Evolutionary conservation across 2,888 invertebrate species (phyloP), one percentile per base, ranked within the genome.

Genomic region (Melieria picta): DNA sequence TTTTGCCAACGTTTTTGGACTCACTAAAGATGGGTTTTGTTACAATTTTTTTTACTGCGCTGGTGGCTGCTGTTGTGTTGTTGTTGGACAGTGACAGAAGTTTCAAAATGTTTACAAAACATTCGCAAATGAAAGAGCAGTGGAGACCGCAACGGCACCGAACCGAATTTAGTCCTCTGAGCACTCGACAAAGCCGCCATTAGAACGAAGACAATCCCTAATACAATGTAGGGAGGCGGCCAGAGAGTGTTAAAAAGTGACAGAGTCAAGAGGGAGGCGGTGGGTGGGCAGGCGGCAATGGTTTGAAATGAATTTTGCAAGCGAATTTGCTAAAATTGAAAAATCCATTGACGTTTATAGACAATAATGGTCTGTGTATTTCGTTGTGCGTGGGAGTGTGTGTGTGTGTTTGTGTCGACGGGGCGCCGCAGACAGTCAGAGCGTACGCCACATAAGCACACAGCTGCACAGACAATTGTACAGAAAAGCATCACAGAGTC

Each of bases 261-360:
- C 7, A 5, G 45, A 11, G 45, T 1, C 11, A 30, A n/a, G 7
- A 5, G 4, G 45, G 43, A 11, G 45, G 2, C 1, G 42, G 60
- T 7, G 9, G 42, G 10, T 10, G 11, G 56, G n/a, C 7, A 57
- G 57, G 42, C 6, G 58, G 57, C 13, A 7, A 58, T 13, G 13
- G 5, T 16, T 11, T 16, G 63, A 55, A 45, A 13, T 55, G 52
- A 50, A 10, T 45, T 48, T 30, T 58, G 63, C 60, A 56, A 56
- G 62, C 58, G 57, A 56, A 57, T 62, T 67, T 63, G 71, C 52
- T 45, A 56, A 67, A 67, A 72, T 62, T 67, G 67, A 72, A 71
- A 67, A 67, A 67, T 61, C 71, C 67, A 67, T 72, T 72, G 67
- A 72, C 71, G 67, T 66, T 62, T 67, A 66, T 55, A 67, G 71